phyloP scores from a whole-genome alignment of 2,113 vertebrate genomes.

The Ptilorrhoa leucosticta region DNA sequence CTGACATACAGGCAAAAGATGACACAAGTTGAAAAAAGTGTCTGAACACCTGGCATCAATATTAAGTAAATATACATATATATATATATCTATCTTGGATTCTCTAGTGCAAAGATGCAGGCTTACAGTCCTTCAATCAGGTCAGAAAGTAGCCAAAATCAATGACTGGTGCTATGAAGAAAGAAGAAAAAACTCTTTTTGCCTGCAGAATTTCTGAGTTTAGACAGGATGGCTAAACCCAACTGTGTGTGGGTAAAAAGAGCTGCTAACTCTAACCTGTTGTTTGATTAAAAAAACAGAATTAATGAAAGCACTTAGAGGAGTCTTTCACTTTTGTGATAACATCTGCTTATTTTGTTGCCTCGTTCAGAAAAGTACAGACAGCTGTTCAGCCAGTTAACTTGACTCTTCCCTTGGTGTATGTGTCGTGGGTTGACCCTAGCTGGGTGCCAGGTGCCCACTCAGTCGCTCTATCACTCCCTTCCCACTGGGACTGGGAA shows the following conservation, averaged over 20 bases:
- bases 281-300: neutral
- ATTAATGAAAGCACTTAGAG: neutral
- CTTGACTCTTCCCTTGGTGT: neutral
- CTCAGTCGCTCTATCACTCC: too few species aligned
- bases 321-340: neutral
- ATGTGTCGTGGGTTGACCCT: too few species aligned
- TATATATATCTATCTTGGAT: neutral
- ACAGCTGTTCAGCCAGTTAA: neutral
- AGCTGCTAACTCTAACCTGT: neutral
- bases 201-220: neutral
- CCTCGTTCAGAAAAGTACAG: neutral
- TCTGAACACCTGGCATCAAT: neutral
- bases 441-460: too few species aligned
- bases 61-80: neutral
- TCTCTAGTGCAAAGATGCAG: neutral
- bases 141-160: neutral
- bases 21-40: neutral
- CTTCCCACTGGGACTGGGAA: too few species aligned
- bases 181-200: neutral
- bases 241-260: fast-evolving
- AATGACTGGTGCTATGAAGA: neutral
- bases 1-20: neutral
- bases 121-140: neutral
- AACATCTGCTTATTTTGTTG: neutral
- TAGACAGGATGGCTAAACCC: neutral